phyloP scores from a whole-genome alignment of 2,113 vertebrate species.

The Eudyptes chrysolophus region DNA sequence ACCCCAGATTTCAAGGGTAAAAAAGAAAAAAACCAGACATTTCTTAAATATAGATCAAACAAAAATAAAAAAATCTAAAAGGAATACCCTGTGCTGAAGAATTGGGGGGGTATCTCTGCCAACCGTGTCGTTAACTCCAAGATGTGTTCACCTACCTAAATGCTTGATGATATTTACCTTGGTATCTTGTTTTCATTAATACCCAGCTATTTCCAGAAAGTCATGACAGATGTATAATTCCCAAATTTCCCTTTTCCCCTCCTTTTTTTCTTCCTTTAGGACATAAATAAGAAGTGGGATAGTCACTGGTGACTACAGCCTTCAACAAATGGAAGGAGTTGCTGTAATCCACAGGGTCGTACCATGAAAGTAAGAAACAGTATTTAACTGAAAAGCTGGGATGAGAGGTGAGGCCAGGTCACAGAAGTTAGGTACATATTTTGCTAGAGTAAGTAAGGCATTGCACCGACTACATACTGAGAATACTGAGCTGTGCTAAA shows the following conservation, averaged over 20 bases:
- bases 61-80: not conserved
- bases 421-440: not conserved
- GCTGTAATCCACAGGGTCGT: not conserved
- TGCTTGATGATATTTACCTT: not conserved
- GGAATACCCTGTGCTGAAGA: not conserved
- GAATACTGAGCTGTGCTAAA: not conserved
- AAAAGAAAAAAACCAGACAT: not conserved
- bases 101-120: not conserved
- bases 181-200: not conserved
- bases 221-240: not conserved
- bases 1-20: not conserved
- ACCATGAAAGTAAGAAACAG: not conserved
- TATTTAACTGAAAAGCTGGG: not conserved
- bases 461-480: not conserved
- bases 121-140: not conserved
- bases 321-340: not conserved
- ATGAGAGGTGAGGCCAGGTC: not conserved
- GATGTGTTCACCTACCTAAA: not conserved
- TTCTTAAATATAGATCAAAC: not conserved
- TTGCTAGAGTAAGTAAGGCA: not conserved
- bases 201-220: not conserved
- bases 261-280: not conserved
- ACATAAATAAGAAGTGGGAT: not conserved
- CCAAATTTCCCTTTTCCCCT: not conserved
- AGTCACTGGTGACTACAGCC: not conserved